Evolutionary conservation across 2,113 vertebrate species (phyloP).

Genomic region (Crotophaga sulcirostris): DNA sequence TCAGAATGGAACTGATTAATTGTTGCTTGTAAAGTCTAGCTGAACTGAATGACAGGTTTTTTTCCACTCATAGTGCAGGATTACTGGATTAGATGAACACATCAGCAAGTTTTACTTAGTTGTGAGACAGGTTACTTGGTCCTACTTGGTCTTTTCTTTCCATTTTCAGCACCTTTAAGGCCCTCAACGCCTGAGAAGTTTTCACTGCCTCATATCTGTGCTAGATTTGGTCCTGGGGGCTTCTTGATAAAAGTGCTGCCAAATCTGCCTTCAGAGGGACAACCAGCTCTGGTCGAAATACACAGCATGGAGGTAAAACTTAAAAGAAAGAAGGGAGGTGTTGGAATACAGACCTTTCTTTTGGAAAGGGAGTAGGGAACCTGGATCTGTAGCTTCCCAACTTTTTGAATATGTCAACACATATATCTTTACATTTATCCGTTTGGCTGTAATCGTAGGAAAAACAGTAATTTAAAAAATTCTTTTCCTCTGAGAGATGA

Average conservation of each 20-base stretch:
- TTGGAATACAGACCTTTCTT: not conserved
- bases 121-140: not conserved
- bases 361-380: not conserved
- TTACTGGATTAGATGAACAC: not conserved
- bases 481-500: not conserved
- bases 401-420: fast-evolving
- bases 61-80: not conserved
- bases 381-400: not conserved
- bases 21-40: not conserved
- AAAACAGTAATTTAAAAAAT: not conserved
- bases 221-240: constrained; percentile 91
- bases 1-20: not conserved
- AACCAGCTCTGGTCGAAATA: constrained; percentile 93
- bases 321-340: not conserved
- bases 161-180: constrained; percentile 85
- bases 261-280: constrained; percentile 95
- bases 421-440: not conserved
- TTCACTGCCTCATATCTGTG: constrained; percentile 89
- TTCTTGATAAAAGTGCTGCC: constrained; percentile 90
- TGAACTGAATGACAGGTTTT: not conserved
- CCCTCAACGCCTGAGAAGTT: constrained; percentile 93
- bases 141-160: not conserved
- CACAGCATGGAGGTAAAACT: constrained; percentile 91
- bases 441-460: not conserved
- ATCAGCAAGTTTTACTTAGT: not conserved